Base-by-base conservation (phyloP, 2,113 vertebrate species). In the Phodopus roborovskii region DNA sequence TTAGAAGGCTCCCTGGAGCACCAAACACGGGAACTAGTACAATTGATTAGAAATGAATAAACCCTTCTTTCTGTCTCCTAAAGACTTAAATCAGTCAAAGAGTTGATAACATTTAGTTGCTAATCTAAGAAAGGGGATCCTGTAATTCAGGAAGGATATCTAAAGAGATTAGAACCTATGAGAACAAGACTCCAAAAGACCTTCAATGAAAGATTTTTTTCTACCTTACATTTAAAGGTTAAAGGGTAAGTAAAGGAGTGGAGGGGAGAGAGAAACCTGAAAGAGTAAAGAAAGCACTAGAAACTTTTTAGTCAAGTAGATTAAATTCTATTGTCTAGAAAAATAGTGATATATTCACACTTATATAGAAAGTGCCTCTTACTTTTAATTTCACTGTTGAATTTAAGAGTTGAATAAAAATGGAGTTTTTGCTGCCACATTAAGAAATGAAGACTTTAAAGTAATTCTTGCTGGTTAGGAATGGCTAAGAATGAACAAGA, bases 351-450 rank as follows among this genome's bases (percentile, higher is more conserved):
- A n/a, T 13, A 62, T 48, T 60, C 83, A 86, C 82, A 42, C 2
- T 48, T 86, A 66, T 60, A 16, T 60, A 68, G 83, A 42, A 89
- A 78, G 16, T 92, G 28, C 33, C 86, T 93, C 48, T 87, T 33
- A 82, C 30, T 86, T 85, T 85, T 88, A 77, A 53, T 60, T 45
- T 81, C 39, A 84, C n/a, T 70, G 45, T 45, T 45, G 45, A 45
- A 89, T 12, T 66, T 94, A 73, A 87, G n/a, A 91, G 33, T 42
- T 88, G 19, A 94, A 84, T 64, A 13, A 94, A 95, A 96, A 48
- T n/a, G 33, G 12, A 94, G 3, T 42, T 60, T 71, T 91, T n/a
- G 36, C 58, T 85, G 90, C 42, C 12, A 17, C 28, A 17, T 74
- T 81, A 77, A 95, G 53, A 17, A 90, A 50, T 60, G 24, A 70